Evolutionary conservation across 2,113 vertebrate species (phyloP), one percentile per base, ranked within the genome.

Genomic region (Emydocephalus ijimae): DNA sequence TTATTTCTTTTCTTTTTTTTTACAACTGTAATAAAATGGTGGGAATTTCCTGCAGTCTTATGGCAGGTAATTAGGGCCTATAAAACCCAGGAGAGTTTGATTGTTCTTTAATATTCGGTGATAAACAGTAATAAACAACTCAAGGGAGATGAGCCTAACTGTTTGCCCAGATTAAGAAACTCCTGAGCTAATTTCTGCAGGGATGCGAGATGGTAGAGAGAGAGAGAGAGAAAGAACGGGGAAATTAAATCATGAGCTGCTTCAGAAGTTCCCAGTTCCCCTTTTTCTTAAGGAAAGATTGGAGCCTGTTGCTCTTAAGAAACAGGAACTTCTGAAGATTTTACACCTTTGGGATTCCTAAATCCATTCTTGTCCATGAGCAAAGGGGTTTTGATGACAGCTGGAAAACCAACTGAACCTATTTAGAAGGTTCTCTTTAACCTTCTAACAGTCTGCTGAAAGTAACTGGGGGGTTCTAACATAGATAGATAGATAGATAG

Each of bases 61-160:
- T 57, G 64, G 29, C 39, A 92, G 52, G 61, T 85, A 81, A 92
- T 92, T 92, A 89, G 64, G 52, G 50, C 8, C 34, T 18, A 45
- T 64, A 90, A 69, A 21, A 18, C 4, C 12, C 20, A 24, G 5
- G 57, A 21, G 57, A 88, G n/a, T 23, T 92, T 9, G 7, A n/a
- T 54, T 3, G 15, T 57, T 48, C 9, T 81, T 81, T 54, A 26
- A 26, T 48, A 11, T 1, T 18, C 24, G 26, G 4, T 24, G 54
- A 64, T 85, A 89, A 89, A 89, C 64, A 92, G 4, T 15, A 54
- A 64, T 57, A 92, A 85, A 92, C 87, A 92, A 23, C 21, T 26
- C 54, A 9, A 15, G 55, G 18, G 29, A n/a, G 26, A 29, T 69
- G 52, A n/a, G 48, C 48, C 6, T 1, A 48, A 48, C 45, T 43